Base-by-base conservation (phyloP, 2,113 vertebrate species). In the Ariopsis seemanni region DNA sequence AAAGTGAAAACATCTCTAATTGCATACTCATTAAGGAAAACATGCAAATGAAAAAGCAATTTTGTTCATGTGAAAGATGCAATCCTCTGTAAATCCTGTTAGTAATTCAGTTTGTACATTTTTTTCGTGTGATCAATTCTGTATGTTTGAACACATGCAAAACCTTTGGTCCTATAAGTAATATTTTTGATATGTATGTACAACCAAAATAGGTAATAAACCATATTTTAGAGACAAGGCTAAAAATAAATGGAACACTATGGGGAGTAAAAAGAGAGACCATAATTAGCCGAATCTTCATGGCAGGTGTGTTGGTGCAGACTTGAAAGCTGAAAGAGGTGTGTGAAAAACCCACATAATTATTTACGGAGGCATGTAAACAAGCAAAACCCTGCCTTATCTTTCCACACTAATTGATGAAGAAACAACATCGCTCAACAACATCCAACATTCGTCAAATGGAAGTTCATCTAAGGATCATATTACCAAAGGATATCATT, bases 381-480 rank as follows among this genome's bases (percentile, higher is more conserved):
- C 81, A 80, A 85, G 53, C 12, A 65, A 15, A 50, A 50, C n/a
- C 82, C 83, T 53, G 34, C 55, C 89, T 71, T 63, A 69, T 4
- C 67, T 85, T 72, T 87, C 85, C 65, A 85, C 52, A 83, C 14
- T 78, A 88, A 89, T 78, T 34, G 52, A 65, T 5, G 62, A 25
- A 9, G 50, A 75, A 67, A 52, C 85, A 63, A 60, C 34, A n/a
- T 60, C 11, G 80, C 25, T 82, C 83, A 82, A 67, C 80, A 85
- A 58, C 72, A 86, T 58, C 52, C 58, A 62, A 60, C 15, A 84
- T 74, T 84, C 60, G 83, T 91, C 87, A 89, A 82, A 72, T n/a
- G n/a, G 58, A 92, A 89, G 92, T 93, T 94, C 93, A 94, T 22
- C 84, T 62, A 42, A 22, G 22, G 89, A 90, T 93, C 92, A 92